Conservation (phyloP, 2,113 vertebrate genomes). For the Epinephelus fuscoguttatus region DNA sequence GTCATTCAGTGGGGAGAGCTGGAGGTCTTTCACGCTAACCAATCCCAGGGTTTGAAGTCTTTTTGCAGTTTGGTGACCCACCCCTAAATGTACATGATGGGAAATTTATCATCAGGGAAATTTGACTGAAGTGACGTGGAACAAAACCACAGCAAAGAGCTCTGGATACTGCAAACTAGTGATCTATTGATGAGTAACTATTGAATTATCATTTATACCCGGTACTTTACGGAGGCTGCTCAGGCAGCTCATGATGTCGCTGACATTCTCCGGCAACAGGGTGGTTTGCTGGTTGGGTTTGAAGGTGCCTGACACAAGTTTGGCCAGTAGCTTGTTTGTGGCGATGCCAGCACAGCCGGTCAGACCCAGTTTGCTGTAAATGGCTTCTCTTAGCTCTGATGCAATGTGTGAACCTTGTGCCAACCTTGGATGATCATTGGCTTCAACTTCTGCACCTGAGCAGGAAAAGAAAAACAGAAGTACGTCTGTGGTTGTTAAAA, state of each 20-base stretch:
- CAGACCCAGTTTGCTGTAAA: slow-evolving; percentile 85
- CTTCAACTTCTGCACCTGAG: slow-evolving; percentile 78
- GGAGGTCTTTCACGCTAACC: slow-evolving; percentile 83
- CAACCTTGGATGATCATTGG: slow-evolving; percentile 77
- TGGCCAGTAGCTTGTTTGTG: slow-evolving; percentile 90
- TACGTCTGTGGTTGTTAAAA: neutral
- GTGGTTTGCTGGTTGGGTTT: slow-evolving; percentile 95
- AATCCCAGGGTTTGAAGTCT: slow-evolving; percentile 87
- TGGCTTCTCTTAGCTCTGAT: slow-evolving; percentile 85
- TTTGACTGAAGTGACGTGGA: neutral
- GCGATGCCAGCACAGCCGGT: slow-evolving; percentile 91
- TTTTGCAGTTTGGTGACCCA: slow-evolving; percentile 88
- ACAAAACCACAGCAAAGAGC: neutral
- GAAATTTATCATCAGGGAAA: neutral
- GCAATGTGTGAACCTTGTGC: slow-evolving; percentile 89
- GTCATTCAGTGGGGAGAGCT: slow-evolving; percentile 78
- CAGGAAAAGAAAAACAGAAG: slow-evolving; percentile 27
- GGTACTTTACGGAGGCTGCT: slow-evolving; percentile 85
- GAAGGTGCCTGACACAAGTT: slow-evolving; percentile 90
- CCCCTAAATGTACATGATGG: slow-evolving; percentile 79
- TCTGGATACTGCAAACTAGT: neutral
- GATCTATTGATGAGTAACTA: too few species aligned
- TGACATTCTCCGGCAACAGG: slow-evolving; percentile 86
- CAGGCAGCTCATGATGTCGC: slow-evolving; percentile 83
- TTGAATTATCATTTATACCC: slow-evolving; percentile 74